Evolutionary conservation across 2,797 vertebrate genomes (phyloP).

Genomic region (Phrynocephalus vlangalii): DNA sequence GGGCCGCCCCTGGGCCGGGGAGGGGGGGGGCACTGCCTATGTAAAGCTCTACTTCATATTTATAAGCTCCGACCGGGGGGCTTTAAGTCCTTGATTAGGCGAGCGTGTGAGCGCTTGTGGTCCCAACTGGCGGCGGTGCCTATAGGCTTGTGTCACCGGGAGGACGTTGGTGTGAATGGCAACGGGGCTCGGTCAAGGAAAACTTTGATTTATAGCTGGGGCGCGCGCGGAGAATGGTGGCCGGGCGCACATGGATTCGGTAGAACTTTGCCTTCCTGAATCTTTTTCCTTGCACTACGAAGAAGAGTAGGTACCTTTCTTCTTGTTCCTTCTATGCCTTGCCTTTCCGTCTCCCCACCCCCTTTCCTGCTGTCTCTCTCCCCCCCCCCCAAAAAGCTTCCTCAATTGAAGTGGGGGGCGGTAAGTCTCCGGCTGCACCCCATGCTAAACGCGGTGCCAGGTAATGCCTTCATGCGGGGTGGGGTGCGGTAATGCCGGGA

Average conservation of each 20-base stretch:
- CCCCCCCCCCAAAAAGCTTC: background rate
- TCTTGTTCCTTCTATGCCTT: conserved; percentile 35
- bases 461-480: conserved; percentile 61
- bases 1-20: conserved; percentile 80
- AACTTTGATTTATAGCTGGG: conserved; percentile 93
- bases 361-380: background rate
- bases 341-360: conserved; percentile 4
- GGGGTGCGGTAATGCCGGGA: background rate
- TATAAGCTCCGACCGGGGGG: conserved; percentile 93
- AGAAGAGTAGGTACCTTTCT: conserved; percentile 98
- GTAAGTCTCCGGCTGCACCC: background rate
- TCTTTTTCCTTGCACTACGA: conserved; percentile 99
- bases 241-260: conserved; percentile 97
- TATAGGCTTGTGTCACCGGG: conserved; percentile 83
- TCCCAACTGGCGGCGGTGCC: conserved; percentile 93
- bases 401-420: background rate
- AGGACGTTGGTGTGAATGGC: conserved; percentile 88
- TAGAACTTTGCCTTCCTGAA: conserved; percentile 97
- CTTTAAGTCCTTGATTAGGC: conserved; percentile 99
- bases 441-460: conserved; percentile 46
- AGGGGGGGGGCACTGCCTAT: conserved; percentile 93
- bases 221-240: conserved; percentile 90
- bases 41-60: conserved; percentile 96
- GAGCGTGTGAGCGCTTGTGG: conserved; percentile 92
- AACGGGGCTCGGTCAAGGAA: conserved; percentile 84